These are phyloP conservation scores for Chironomus striatipennis DNA, from an alignment of 1,140 invertebrate species.

Conservation along the genomic window DNA sequence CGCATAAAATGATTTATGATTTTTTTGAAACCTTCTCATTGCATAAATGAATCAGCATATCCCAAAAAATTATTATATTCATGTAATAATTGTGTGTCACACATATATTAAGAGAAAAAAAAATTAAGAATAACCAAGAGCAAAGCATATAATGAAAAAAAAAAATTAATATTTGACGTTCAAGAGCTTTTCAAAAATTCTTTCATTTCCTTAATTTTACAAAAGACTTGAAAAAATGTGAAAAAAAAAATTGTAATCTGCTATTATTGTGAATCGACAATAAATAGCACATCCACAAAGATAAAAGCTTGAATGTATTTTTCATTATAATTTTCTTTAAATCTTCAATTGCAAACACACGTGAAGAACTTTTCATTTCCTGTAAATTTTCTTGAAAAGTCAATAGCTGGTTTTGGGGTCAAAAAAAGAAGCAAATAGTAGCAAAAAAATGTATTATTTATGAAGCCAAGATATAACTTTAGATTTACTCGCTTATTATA, in stretches of 20 bases:
- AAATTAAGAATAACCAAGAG: conserved; percentile 15
- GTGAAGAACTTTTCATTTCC: conserved; percentile 1
- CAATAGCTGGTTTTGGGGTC: conserved; percentile 19
- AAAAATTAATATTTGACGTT: background rate
- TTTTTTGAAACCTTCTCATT: background rate
- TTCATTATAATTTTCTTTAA: background rate
- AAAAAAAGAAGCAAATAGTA: conserved; percentile 9
- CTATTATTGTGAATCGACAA: conserved; percentile 20
- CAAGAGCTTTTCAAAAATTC: background rate
- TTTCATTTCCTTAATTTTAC: background rate
- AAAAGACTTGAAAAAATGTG: background rate
- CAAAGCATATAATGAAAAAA: background rate
- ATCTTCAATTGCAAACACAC: background rate
- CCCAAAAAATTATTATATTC: no score
- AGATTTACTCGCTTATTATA: background rate
- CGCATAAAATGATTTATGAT: no score
- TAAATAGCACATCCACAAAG: background rate
- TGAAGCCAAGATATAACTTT: no score
- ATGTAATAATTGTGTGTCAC: no score
- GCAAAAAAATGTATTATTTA: no score
- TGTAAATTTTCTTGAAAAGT: conserved; percentile 17
- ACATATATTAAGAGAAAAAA: background rate
- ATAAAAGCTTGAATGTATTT: background rate
- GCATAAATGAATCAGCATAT: background rate
- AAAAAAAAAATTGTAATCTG: conserved; percentile 16